phyloP scores from a whole-genome alignment of 1,140 invertebrate genomes.

The Anastatus disparis region DNA sequence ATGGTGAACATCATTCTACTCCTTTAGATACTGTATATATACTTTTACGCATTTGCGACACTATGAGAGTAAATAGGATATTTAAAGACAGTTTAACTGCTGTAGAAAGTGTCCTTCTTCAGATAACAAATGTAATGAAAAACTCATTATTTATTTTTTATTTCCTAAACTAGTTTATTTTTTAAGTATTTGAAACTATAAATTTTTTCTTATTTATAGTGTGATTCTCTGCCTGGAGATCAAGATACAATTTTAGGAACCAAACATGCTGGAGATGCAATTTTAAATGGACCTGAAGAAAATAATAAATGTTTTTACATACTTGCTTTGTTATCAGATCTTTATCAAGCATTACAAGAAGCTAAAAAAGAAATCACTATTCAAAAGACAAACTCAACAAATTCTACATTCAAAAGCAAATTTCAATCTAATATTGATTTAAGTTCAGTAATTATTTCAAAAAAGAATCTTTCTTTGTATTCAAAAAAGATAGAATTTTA shows the following conservation, averaged over 20 bases:
- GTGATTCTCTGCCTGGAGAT: conserved; percentile 58
- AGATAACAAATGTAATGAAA: conserved; percentile 69
- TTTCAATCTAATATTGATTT: conserved; percentile 65
- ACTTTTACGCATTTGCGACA: conserved; percentile 71
- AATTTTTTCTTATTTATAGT: conserved; percentile 54
- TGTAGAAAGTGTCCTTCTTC: conserved; percentile 71
- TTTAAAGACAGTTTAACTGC: conserved; percentile 72
- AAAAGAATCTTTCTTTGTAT: conserved; percentile 69
- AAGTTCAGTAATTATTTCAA: conserved; percentile 65
- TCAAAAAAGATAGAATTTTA: conserved; percentile 78
- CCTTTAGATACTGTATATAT: conserved; percentile 69
- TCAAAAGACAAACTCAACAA: conserved; percentile 51
- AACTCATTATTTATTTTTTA: not conserved
- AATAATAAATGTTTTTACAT: conserved; percentile 64
- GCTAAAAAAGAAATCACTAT: conserved; percentile 58
- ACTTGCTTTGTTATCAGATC: conserved; percentile 71
- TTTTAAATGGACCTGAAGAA: conserved; percentile 64
- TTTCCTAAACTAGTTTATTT: conserved; percentile 22
- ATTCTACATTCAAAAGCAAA: conserved; percentile 66
- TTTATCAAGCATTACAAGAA: conserved; percentile 67
- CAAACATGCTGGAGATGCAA: conserved; percentile 60
- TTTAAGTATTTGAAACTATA: not conserved
- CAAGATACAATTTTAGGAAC: conserved; percentile 55
- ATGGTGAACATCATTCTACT: conserved; percentile 75
- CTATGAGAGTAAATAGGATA: conserved; percentile 71